Evolutionary conservation across 2,888 invertebrate species (phyloP).

Genomic region (Drosophila fungiperda): DNA sequence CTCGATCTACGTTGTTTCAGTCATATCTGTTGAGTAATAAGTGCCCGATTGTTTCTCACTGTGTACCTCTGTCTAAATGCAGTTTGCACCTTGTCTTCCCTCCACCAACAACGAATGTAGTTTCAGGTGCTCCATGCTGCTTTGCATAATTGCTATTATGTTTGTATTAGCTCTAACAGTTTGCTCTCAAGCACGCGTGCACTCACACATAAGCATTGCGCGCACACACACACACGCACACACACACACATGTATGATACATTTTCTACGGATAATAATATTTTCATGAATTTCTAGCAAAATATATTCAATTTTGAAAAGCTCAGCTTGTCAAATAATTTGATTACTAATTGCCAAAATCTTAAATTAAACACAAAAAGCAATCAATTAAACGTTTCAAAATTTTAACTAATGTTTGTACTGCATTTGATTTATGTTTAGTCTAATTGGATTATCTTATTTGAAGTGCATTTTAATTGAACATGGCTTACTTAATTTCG

Average conservation of each 20-base stretch:
- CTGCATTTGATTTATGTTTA: constrained; percentile 4
- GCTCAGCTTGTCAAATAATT: constrained; percentile 50
- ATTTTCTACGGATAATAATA: constrained; percentile 17
- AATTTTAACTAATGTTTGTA: not conserved
- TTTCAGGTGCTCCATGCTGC: constrained; percentile 53
- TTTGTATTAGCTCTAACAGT: constrained; percentile 60
- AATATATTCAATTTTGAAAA: constrained; percentile 25
- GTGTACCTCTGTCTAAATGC: constrained; percentile 25
- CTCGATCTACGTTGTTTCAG: not conserved
- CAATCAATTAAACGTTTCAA: not conserved
- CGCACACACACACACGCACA: constrained; percentile 22
- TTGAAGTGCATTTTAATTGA: not conserved
- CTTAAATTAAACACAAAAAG: constrained; percentile 7
- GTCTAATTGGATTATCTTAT: constrained; percentile 2
- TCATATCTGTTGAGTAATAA: not conserved
- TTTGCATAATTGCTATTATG: constrained; percentile 76
- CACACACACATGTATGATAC: constrained; percentile 1
- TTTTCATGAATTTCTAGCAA: constrained; percentile 31
- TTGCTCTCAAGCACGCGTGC: constrained; percentile 39
- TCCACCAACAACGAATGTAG: constrained; percentile 15
- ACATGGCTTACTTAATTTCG: not conserved
- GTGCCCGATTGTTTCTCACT: not conserved
- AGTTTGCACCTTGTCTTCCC: constrained; percentile 6
- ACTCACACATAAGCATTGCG: constrained; percentile 4
- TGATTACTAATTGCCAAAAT: constrained; percentile 55